These are phyloP conservation scores for Cryptoprocta ferox DNA, from an alignment of 2,797 vertebrate genomes.

Conservation along the genomic window DNA sequence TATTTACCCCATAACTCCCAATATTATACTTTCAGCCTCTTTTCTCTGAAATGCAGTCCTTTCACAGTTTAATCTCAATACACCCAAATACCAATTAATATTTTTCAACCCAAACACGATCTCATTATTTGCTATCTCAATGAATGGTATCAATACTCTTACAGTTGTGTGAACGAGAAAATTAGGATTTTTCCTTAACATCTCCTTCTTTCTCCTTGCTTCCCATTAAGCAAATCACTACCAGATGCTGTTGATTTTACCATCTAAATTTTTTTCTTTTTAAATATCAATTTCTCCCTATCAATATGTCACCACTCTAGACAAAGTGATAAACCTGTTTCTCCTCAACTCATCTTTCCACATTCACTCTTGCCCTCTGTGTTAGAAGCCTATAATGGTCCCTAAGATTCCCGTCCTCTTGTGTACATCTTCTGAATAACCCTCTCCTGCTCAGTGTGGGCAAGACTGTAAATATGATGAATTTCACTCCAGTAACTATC, in stretches of 20 bases:
- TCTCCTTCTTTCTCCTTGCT: not conserved
- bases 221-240: not conserved
- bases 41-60: not conserved
- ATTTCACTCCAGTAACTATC: not conserved
- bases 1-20: not conserved
- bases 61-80: not conserved
- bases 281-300: not conserved
- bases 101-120: not conserved
- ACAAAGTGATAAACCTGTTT: constrained; percentile 33
- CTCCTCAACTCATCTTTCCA: not conserved
- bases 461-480: not conserved
- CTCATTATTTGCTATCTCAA: not conserved
- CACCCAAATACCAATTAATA: not conserved
- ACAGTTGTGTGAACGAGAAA: not conserved
- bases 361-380: not conserved
- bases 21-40: not conserved
- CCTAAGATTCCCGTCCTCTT: not conserved
- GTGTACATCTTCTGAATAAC: not conserved
- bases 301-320: not conserved
- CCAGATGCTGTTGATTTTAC: not conserved
- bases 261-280: not conserved
- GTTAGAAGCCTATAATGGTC: not conserved
- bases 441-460: not conserved
- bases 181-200: not conserved
- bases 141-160: not conserved